Evolutionary conservation across 2,113 vertebrate genomes (phyloP), one percentile per base, ranked within the genome.

Genomic region (Hippolais icterina): DNA sequence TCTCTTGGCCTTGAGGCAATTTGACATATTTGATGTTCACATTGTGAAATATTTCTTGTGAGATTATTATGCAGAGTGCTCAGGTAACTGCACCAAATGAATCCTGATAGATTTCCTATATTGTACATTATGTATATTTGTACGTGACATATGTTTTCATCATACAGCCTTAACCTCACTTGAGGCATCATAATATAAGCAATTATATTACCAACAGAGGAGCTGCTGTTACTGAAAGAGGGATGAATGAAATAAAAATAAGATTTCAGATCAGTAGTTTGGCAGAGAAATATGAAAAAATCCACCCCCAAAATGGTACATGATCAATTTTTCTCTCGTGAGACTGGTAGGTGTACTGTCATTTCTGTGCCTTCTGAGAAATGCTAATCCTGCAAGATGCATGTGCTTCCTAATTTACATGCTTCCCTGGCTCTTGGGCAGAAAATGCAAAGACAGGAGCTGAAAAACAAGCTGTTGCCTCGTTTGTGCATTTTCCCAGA

Each of bases 401-500:
- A 31, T 78, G 60, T 75, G 77, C 72, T 90, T 78, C 81, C 61
- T 93, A 60, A 91, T 95, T 96, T 95, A 53, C 90, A 82, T 94
- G 23, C 47, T 94, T 94, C 74, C 37, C 69, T 91, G 89, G 31
- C 81, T 93, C 61, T 82, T 82, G 20, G 84, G 80, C 44, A 84
- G 72, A 92, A 94, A 75, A 96, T 95, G 94, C 74, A 95, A 97
- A 94, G 84, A 44, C 31, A 79, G 65, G 74, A 91, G 83, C 80
- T 94, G 91, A 89, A 87, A 96, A 95, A 94, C 89, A 89, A 92
- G 93, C 89, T 78, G 44, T 44, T 0, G 4, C 72, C 39, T 71
- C 52, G 15, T 92, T 87, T 89, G 80, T 94, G 76, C 60, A 50
- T 94, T 95, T 96, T 94, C 96, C 91, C 94, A 94, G 91, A 77